Percentiles rank a stretch among this genome's conserved stretches.
Evolutionary conservation across 1,140 invertebrate genomes (phyloP).

Genomic region (Ptiloglossa arizonensis): DNA sequence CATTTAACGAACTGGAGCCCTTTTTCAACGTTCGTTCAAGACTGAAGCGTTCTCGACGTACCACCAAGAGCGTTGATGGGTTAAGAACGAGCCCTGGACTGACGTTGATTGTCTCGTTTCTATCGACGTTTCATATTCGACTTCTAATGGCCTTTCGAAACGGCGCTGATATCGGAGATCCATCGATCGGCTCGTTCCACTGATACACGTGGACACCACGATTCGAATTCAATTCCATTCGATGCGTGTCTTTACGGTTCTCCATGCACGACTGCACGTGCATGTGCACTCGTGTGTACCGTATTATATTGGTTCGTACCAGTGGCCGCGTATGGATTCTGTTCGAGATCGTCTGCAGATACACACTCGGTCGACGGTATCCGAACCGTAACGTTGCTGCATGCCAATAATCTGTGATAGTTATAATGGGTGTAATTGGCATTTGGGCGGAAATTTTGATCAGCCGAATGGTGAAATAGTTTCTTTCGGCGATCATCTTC

Average conservation of each 20-base stretch:
- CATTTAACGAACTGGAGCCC: not conserved
- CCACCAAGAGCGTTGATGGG: conserved; percentile 9
- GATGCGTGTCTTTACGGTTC: conserved; percentile 35
- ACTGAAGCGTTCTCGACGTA: conserved; percentile 12
- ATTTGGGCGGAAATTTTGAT: conserved; percentile 25
- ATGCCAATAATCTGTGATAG: conserved; percentile 32
- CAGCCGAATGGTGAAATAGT: not conserved
- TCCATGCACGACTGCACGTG: conserved; percentile 15
- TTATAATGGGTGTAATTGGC: conserved; percentile 34
- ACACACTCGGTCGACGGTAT: conserved; percentile 9
- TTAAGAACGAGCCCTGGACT: conserved; percentile 20
- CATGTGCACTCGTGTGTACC: conserved; percentile 43
- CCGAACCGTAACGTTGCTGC: conserved; percentile 5
- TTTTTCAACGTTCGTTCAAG: not conserved
- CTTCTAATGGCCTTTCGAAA: conserved; percentile 37
- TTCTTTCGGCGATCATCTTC: not conserved
- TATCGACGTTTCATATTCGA: conserved; percentile 33
- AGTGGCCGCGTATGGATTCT: conserved; percentile 9
- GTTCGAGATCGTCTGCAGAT: conserved; percentile 32
- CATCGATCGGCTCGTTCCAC: conserved; percentile 4
- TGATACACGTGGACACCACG: not conserved
- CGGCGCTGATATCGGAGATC: not conserved
- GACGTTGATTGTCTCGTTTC: not conserved
- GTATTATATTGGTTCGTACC: conserved; percentile 60
- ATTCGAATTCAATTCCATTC: conserved; percentile 39